Conservation (phyloP, 1,140 invertebrate genomes). For the Phenacoccus solenopsis region DNA sequence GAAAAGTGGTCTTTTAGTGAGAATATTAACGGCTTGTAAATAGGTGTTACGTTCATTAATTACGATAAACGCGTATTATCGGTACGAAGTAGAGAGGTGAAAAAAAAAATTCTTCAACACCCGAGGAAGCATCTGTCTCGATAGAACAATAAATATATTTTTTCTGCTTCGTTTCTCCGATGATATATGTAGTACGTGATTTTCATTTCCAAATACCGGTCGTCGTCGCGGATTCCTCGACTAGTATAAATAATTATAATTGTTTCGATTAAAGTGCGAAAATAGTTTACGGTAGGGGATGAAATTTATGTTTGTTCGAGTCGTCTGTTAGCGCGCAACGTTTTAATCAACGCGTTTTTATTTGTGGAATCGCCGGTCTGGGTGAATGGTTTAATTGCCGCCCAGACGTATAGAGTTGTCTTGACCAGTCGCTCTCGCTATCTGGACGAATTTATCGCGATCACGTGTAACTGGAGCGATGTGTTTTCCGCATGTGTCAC, state of each 20-base stretch:
- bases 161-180: too few relatives aligned
- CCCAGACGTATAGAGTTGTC: background rate
- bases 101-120: background rate
- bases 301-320: background rate
- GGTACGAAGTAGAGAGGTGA: background rate
- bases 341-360: background rate
- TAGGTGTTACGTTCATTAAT: constrained; percentile 14
- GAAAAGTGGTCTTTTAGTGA: constrained; percentile 11
- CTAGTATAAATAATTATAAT: background rate
- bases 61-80: background rate
- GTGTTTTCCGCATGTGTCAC: too few relatives aligned
- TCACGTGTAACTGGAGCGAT: background rate
- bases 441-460: background rate
- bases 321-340: background rate
- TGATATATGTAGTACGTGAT: background rate
- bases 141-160: background rate
- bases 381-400: background rate
- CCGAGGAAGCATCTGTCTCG: background rate
- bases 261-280: background rate
- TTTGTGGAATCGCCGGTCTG: background rate
- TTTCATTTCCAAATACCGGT: background rate
- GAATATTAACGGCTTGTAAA: constrained; percentile 12
- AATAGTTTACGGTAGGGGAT: background rate
- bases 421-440: background rate
- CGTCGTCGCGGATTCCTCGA: background rate